phyloP scores from a whole-genome alignment of 2,797 vertebrate species.

The Hapalemur alaotrensis region DNA sequence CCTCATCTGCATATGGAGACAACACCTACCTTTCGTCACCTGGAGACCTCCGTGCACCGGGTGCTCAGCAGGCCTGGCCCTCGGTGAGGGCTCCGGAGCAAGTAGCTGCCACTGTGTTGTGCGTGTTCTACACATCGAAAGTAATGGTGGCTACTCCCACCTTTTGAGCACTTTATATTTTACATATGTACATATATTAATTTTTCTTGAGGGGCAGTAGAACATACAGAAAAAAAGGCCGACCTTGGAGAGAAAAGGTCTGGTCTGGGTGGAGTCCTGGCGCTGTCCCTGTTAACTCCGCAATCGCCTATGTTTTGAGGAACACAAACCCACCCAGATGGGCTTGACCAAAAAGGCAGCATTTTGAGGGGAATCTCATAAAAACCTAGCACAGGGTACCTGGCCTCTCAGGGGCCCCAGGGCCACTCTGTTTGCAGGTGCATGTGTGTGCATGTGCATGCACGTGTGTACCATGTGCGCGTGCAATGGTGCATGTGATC shows the following conservation, averaged over 20 bases:
- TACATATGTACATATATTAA: rapidly evolving
- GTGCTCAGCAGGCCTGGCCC: not conserved
- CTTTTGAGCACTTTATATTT: not conserved
- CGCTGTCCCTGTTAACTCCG: rapidly evolving
- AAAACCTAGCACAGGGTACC: not conserved
- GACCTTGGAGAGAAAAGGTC: not conserved
- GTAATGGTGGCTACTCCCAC: not conserved
- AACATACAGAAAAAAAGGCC: too few relatives aligned
- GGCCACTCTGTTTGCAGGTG: not conserved
- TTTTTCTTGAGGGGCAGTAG: not conserved
- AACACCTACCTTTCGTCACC: rapidly evolving
- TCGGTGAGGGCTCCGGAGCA: not conserved
- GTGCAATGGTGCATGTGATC: rapidly evolving
- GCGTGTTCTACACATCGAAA: not conserved
- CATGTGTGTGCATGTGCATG: not conserved
- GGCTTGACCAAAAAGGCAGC: not conserved
- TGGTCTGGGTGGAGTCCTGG: rapidly evolving
- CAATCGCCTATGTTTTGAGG: rapidly evolving
- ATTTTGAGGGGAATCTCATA: not conserved
- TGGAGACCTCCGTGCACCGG: rapidly evolving
- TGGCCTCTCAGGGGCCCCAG: not conserved
- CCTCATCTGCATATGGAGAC: not conserved
- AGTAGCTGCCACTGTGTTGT: rapidly evolving
- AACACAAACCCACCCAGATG: not conserved
- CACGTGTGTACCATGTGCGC: not conserved